These are phyloP conservation scores for Physeter macrocephalus DNA, from an alignment of 2,113 vertebrate species.

Conservation along the genomic window DNA sequence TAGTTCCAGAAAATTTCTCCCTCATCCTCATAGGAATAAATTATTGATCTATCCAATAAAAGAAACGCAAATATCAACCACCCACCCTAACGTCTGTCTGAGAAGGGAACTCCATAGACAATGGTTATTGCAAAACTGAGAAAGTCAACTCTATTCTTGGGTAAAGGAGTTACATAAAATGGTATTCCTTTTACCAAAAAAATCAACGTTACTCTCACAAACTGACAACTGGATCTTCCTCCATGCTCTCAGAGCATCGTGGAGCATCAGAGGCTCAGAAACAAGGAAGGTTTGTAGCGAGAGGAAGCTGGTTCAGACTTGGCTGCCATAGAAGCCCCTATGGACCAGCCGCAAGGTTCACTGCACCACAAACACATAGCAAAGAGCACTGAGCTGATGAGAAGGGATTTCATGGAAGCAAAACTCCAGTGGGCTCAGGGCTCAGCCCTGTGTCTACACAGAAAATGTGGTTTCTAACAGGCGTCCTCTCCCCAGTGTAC, in stretches of 20 bases:
- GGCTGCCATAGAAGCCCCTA: neutral
- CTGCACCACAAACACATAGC: too few relatives aligned
- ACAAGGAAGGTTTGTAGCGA: neutral
- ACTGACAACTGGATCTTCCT: neutral
- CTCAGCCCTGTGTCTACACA: rapidly evolving
- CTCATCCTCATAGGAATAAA: neutral
- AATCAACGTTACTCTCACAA: neutral
- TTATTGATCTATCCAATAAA: neutral
- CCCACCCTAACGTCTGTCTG: neutral
- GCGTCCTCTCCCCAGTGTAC: neutral
- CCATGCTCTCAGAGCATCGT: neutral
- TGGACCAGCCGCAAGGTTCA: neutral
- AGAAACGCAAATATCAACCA: neutral
- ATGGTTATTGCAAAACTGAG: neutral
- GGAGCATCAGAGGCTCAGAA: neutral
- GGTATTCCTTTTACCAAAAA: neutral
- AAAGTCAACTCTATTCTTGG: neutral
- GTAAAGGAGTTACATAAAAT: neutral
- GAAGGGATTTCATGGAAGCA: rapidly evolving
- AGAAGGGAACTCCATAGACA: neutral
- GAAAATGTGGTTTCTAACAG: neutral
- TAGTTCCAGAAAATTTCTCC: neutral
- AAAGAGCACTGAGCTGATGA: rapidly evolving
- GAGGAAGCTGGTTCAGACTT: neutral
- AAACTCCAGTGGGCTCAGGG: neutral